These are phyloP conservation scores for Bombus superbus DNA, from an alignment of 1,140 invertebrate species.

Conservation along the genomic window DNA sequence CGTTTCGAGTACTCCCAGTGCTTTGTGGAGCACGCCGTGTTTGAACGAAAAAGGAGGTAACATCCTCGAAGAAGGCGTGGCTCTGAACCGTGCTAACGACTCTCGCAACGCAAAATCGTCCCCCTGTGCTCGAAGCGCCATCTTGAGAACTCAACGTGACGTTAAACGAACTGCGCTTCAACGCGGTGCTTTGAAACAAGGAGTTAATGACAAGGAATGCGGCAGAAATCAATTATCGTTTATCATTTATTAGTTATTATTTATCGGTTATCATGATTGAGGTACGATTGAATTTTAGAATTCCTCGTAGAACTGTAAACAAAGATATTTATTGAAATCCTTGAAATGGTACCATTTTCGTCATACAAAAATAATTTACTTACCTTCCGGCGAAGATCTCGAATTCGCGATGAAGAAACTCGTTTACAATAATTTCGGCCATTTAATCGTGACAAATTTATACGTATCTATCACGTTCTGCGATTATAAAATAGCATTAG, in stretches of 20 bases:
- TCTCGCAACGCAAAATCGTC: constrained; percentile 67
- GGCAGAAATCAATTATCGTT: constrained; percentile 55
- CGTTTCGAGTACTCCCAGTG: constrained; percentile 58
- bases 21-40: constrained; percentile 47
- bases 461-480: too few species aligned
- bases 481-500: too few species aligned
- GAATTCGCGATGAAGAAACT: background rate
- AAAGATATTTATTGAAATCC: background rate
- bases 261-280: background rate
- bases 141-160: constrained; percentile 69
- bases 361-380: background rate
- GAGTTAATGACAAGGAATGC: constrained; percentile 59
- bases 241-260: constrained; percentile 63
- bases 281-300: constrained; percentile 45
- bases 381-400: background rate
- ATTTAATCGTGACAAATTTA: too few species aligned
- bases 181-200: constrained; percentile 50
- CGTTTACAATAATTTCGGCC: background rate
- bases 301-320: background rate
- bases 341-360: background rate
- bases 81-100: constrained; percentile 74
- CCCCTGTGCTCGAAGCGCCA: constrained; percentile 60
- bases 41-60: constrained; percentile 56
- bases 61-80: constrained; percentile 71
- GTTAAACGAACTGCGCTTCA: constrained; percentile 66